Evolutionary conservation across 2,113 vertebrate species (phyloP).

Genomic region (Callaeas wilsoni): DNA sequence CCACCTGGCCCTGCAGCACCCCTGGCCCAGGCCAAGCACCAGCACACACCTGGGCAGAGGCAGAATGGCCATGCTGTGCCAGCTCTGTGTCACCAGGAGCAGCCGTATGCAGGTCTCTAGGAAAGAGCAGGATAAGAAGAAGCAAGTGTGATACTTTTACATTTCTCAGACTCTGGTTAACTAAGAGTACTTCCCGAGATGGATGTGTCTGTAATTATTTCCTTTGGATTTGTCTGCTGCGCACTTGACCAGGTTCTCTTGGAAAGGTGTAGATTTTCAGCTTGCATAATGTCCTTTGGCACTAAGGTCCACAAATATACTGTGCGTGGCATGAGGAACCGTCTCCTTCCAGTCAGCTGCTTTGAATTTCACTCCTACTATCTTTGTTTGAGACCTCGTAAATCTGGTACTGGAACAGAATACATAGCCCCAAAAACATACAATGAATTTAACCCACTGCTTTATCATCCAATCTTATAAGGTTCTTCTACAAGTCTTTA

Average conservation of each 20-base stretch:
- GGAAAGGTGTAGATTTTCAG: not conserved
- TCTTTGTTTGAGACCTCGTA: not conserved
- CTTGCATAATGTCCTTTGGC: not conserved
- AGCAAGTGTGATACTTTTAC: not conserved
- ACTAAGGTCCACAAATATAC: not conserved
- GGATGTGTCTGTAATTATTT: not conserved
- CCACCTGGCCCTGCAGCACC: not conserved
- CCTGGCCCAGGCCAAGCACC: not conserved
- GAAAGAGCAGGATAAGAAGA: not conserved
- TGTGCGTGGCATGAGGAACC: not conserved
- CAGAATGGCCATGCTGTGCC: not conserved
- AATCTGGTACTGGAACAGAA: not conserved
- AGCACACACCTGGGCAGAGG: not conserved
- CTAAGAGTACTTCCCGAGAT: not conserved
- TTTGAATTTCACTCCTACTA: not conserved
- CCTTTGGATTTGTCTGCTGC: not conserved
- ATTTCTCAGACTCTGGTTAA: not conserved
- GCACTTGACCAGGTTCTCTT: not conserved
- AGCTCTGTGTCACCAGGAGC: not conserved
- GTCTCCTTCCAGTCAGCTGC: not conserved
- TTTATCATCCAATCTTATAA: not conserved
- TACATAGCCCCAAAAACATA: not conserved
- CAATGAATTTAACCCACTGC: not conserved
- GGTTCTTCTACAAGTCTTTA: not conserved
- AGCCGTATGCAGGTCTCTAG: fast-evolving